A percentile compares a stretch with the other conserved stretches of the same genome.
Conservation (phyloP, 2,113 vertebrate genomes). For the Euleptes europaea region DNA sequence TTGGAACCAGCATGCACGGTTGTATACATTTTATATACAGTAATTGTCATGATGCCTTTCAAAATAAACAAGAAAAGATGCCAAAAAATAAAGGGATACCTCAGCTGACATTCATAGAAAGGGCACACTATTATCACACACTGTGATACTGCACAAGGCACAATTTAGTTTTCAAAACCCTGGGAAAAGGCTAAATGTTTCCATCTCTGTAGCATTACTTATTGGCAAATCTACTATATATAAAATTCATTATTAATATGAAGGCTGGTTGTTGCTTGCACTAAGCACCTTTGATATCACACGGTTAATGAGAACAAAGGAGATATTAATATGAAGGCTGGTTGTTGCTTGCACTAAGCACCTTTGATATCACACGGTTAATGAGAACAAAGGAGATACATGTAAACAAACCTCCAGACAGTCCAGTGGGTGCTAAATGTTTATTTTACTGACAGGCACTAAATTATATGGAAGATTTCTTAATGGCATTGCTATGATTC, state of each 20-base stretch:
- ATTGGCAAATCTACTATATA: slow-evolving; percentile 25
- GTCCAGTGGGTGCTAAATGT: slow-evolving; percentile 14
- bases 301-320: slow-evolving; percentile 27
- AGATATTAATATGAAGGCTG: too few species aligned
- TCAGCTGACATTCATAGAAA: slow-evolving; percentile 51
- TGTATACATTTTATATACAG: slow-evolving; percentile 52
- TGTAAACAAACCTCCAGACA: slow-evolving; percentile 7
- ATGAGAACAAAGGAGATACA: slow-evolving; percentile 27
- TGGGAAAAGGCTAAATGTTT: slow-evolving; percentile 42
- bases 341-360: slow-evolving; percentile 35
- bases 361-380: slow-evolving; percentile 24
- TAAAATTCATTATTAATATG: slow-evolving; percentile 34
- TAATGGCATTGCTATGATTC: slow-evolving; percentile 34
- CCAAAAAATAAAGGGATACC: slow-evolving; percentile 47
- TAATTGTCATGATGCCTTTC: slow-evolving; percentile 44
- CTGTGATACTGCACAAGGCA: slow-evolving; percentile 59
- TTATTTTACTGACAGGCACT: slow-evolving; percentile 28
- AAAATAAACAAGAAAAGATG: slow-evolving; percentile 49
- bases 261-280: slow-evolving; percentile 23
- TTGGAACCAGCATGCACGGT: slow-evolving; percentile 51
- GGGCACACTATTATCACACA: slow-evolving; percentile 52
- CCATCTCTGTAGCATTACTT: slow-evolving; percentile 40
- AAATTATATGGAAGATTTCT: slow-evolving; percentile 34
- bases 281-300: slow-evolving; percentile 32
- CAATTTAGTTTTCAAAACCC: slow-evolving; percentile 38